Evolutionary conservation across 2,888 invertebrate species (phyloP).

Genomic region (Reticulitermes lucifugus): DNA sequence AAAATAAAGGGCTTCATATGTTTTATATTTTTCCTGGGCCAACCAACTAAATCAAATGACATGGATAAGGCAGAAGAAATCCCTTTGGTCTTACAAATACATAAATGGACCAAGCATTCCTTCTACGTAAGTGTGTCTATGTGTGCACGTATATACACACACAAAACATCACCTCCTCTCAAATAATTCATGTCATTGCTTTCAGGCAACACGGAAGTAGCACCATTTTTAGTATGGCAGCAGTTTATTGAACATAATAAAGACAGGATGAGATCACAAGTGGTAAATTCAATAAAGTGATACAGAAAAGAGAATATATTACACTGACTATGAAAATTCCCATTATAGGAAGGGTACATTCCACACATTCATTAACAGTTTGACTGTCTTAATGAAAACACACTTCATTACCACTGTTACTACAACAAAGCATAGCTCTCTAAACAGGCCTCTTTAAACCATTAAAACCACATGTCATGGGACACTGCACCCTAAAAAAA

Average conservation of each 20-base stretch:
- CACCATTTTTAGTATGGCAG: not conserved
- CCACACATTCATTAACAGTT: slow-evolving; percentile 10
- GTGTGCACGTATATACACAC: not conserved
- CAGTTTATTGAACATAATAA: not conserved
- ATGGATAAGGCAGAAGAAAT: not conserved
- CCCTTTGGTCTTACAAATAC: not conserved
- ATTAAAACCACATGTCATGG: not conserved
- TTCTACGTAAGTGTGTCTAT: not conserved
- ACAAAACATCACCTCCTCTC: not conserved
- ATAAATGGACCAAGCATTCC: not conserved
- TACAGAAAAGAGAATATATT: slow-evolving; percentile 7
- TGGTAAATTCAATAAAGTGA: not conserved
- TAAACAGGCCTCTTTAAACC: slow-evolving; percentile 20
- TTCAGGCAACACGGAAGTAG: not conserved
- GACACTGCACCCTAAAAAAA: not conserved
- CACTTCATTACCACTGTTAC: not conserved
- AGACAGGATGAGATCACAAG: slow-evolving; percentile 22
- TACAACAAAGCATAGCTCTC: slow-evolving; percentile 21
- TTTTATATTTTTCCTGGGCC: not conserved
- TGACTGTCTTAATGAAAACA: not conserved
- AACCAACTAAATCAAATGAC: not conserved
- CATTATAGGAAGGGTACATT: not conserved
- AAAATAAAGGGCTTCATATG: not conserved
- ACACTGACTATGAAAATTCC: not conserved
- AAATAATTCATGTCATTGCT: not conserved